phyloP scores from a whole-genome alignment of 2,797 vertebrate species.

The Carapus acus region DNA sequence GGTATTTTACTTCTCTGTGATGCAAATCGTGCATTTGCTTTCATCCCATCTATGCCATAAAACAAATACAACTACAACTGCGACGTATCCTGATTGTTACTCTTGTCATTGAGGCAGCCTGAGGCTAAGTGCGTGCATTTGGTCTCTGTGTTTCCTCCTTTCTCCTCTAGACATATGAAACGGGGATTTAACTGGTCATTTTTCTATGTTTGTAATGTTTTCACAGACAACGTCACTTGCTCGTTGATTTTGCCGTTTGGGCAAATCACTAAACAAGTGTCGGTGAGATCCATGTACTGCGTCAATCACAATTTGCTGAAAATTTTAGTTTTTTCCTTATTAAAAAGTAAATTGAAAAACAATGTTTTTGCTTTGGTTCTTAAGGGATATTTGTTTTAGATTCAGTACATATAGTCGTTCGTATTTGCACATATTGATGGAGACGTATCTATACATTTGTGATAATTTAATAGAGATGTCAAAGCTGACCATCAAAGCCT shows the following conservation, averaged over 20 bases:
- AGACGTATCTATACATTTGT: conserved; percentile 78
- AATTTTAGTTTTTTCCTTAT: conserved; percentile 24
- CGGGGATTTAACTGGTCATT: conserved; percentile 51
- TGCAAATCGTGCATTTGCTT: conserved; percentile 49
- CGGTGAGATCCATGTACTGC: conserved; percentile 61
- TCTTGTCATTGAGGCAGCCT: conserved; percentile 51
- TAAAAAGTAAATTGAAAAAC: conserved; percentile 19
- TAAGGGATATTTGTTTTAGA: conserved; percentile 73
- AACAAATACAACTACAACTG: conserved; percentile 39
- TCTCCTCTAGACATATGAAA: conserved; percentile 52
- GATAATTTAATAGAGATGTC: conserved; percentile 74
- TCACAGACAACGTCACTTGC: conserved; percentile 66
- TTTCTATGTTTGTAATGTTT: conserved; percentile 53
- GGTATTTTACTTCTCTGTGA: conserved; percentile 57
- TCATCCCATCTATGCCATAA: conserved; percentile 36
- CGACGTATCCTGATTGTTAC: conserved; percentile 47
- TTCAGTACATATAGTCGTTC: conserved; percentile 66
- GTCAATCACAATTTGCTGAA: conserved; percentile 48
- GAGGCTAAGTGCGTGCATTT: conserved; percentile 56
- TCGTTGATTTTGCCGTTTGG: conserved; percentile 54
- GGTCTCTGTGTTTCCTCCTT: conserved; percentile 58
- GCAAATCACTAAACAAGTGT: conserved; percentile 63
- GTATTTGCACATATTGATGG: conserved; percentile 78
- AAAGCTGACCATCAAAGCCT: conserved; percentile 69
- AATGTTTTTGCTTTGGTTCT: conserved; percentile 67